Base-by-base conservation (phyloP, 2,888 invertebrate species). In the Cancer borealis region DNA sequence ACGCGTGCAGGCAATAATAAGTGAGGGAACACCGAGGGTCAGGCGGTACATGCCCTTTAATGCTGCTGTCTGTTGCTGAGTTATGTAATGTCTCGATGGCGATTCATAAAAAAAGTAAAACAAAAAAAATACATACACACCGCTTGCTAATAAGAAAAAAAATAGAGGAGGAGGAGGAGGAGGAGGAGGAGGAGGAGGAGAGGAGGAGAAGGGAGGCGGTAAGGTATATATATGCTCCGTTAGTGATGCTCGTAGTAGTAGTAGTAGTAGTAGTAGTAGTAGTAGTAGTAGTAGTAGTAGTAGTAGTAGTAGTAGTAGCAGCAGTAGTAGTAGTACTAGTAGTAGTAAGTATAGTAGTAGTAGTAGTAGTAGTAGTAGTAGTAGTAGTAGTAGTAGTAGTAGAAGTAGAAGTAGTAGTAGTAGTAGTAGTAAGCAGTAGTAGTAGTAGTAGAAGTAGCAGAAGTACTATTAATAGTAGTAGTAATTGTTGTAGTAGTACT, bases 31-130 rank as follows among this genome's bases (percentile, higher is more conserved):
- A 79, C 30, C 30, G 79, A 79, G 79, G 79, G 79, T 79, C 79
- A 79, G 79, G 30, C 79, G 79, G 79, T 79, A 79, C 79, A 79
- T 79, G 30, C 79, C 79, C 79, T 79, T 79, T 79, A 79, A 79
- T 79, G 79, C 79, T 30, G 79, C 79, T 79, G 79, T 79, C 79
- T 79, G 79, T 79, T 79, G 79, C 79, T 79, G 79, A 79, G 79
- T 79, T 79, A 79, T 79, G 79, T 79, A 79, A 79, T 79, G 79
- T 79, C 79, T 79, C 79, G 79, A 79, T 79, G 79, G 79, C 12
- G 30, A 79, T 79, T 79, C 79, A 79, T 79, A 30, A 30, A 79
- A 30, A 79, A 30, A 79, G 0, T 10, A 17, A 3, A 0, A 14
- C 12, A 54, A 54, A 54, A 54, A 54, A 10, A 14, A 10, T 17